Evolutionary conservation across 1,140 invertebrate species (phyloP), one percentile per base, ranked within the genome.

Genomic region (Rhyacophila brunnea): DNA sequence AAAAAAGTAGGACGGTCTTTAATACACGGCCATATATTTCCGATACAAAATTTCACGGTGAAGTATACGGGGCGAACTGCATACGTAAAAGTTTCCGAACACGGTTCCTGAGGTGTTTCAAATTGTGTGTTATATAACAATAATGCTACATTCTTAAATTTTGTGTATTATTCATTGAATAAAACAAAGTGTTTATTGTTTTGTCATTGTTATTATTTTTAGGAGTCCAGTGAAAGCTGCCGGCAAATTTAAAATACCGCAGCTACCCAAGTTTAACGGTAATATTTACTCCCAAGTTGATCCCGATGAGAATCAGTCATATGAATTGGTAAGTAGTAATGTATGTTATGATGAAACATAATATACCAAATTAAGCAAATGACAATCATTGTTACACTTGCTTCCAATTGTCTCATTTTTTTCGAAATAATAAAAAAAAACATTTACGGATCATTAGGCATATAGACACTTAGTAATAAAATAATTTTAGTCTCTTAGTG

Each of bases 301-400:
- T 59, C 51, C 56, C 5, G 71, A 72, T 2, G 71, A 75, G 60
- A 70, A 75, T 47, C 71, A 73, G 46, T 52, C 69, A 5, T 79
- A 78, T 60, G 74, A 75, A 64, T 73, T 76, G 73, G 76, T 78
- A 70, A 65, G 60, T 60, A 40, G n/a, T n/a, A n/a, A n/a, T n/a
- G n/a, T n/a, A n/a, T n/a, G n/a, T n/a, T n/a, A n/a, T n/a, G n/a
- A n/a, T n/a, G n/a, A n/a, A n/a, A n/a, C n/a, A n/a, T n/a, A n/a
- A 35, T 35, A 35, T n/a, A 7, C n/a, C n/a, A 35, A 35, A 35
- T 7, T 7, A 35, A 7, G 6, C 34, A 35, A 35, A 35, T 7
- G 6, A 7, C 34, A 35, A 7, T 35, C 6, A 35, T n/a, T 7
- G n/a, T 7, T 35, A 35, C n/a, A 7, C 6, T 7, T 35, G 34